Conservation (phyloP, 2,888 invertebrate species). For the Ditula angustiorana region DNA sequence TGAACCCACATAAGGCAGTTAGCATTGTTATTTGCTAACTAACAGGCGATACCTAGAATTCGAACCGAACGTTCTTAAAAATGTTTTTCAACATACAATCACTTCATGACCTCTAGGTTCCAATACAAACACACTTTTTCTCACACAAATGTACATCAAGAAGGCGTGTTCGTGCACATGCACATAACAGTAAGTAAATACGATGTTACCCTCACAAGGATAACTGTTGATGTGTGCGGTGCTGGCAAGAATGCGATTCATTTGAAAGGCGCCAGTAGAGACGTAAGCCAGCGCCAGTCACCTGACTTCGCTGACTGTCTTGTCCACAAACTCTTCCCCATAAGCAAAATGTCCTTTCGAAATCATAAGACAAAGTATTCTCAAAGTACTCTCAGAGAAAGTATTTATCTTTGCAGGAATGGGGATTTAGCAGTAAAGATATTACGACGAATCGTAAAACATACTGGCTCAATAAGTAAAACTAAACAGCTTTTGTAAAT, state of each 20-base stretch:
- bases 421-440: conserved; percentile 60
- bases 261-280: conserved; percentile 67
- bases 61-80: conserved; percentile 53
- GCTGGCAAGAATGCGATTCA: conserved; percentile 68
- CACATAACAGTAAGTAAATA: conserved; percentile 60
- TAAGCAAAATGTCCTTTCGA: conserved; percentile 44
- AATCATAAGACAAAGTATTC: background rate
- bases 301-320: conserved; percentile 69
- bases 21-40: conserved; percentile 16
- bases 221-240: conserved; percentile 50
- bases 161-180: conserved; percentile 74
- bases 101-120: conserved; percentile 71
- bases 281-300: conserved; percentile 74
- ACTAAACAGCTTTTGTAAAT: background rate
- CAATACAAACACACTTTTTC: conserved; percentile 60
- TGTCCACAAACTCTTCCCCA: conserved; percentile 46
- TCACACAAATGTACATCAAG: conserved; percentile 56
- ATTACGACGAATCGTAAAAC: conserved; percentile 46
- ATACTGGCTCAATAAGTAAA: background rate
- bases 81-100: conserved; percentile 60
- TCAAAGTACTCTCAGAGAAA: conserved; percentile 30
- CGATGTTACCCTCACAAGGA: conserved; percentile 60
- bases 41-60: conserved; percentile 36
- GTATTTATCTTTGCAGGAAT: conserved; percentile 47
- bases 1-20: background rate